Conservation (phyloP, 2,113 vertebrate species). For the Rhegmatorhina hoffmannsi region DNA sequence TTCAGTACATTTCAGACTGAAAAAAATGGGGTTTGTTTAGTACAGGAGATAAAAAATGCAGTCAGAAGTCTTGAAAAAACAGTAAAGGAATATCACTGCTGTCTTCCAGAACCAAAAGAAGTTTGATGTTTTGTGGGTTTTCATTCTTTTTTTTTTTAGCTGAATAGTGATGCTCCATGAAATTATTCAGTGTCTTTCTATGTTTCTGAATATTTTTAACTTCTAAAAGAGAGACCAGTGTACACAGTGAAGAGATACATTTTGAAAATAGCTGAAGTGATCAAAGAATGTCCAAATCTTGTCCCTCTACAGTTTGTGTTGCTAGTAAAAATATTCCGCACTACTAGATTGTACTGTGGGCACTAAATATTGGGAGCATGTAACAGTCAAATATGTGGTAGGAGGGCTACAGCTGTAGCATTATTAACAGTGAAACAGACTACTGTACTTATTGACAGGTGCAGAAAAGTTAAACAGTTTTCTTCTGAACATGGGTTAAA, state of each 20-base stretch:
- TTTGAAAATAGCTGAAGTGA: background rate
- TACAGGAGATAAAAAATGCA: background rate
- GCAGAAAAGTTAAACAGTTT: background rate
- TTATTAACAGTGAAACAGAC: background rate
- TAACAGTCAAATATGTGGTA: background rate
- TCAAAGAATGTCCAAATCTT: background rate
- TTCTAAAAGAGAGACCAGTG: background rate
- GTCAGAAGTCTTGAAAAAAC: background rate
- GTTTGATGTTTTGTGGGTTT: background rate
- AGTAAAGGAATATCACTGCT: background rate
- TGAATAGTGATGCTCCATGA: background rate
- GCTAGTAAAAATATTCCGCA: background rate
- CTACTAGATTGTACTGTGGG: background rate
- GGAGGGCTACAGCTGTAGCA: background rate
- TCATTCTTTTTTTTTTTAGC: background rate
- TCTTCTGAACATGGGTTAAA: background rate
- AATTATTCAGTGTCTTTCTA: background rate
- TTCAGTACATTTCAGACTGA: background rate
- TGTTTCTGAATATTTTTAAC: background rate
- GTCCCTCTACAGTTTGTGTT: background rate
- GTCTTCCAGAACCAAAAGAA: background rate
- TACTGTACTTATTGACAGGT: background rate
- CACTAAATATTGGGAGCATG: background rate
- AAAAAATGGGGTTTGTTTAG: background rate
- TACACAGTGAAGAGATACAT: background rate